phyloP scores from a whole-genome alignment of 2,797 vertebrate genomes.

The Phylloscopus collybita region DNA sequence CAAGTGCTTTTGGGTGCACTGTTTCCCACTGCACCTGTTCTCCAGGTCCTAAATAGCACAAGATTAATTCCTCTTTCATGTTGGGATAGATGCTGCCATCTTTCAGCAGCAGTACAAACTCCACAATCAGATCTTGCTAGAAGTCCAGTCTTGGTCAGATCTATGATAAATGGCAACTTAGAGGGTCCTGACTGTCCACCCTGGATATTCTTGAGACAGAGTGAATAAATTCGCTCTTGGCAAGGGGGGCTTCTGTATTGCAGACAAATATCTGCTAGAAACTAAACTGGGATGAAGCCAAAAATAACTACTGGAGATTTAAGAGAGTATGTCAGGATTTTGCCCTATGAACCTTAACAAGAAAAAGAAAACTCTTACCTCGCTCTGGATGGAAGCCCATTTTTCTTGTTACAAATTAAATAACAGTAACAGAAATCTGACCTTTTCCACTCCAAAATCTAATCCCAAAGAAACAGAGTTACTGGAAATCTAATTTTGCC shows the following conservation, averaged over 20 bases:
- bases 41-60: not conserved
- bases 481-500: conserved; percentile 55
- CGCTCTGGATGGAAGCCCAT: not conserved
- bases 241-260: not conserved
- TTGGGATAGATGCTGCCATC: not conserved
- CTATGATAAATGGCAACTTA: not conserved
- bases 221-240: not conserved
- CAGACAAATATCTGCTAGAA: not conserved
- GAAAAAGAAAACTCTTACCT: conserved; percentile 19
- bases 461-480: conserved; percentile 40
- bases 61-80: not conserved
- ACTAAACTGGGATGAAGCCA: not conserved
- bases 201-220: not conserved
- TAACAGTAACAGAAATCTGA: conserved; percentile 40
- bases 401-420: conserved; percentile 55
- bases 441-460: conserved; percentile 58
- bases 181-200: not conserved
- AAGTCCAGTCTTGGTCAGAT: not conserved
- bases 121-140: not conserved
- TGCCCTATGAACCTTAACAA: not conserved
- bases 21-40: not conserved
- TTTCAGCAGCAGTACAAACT: not conserved
- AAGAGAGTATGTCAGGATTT: conserved; percentile 23
- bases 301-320: conserved; percentile 11
- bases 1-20: not conserved